Conservation (phyloP, 2,797 vertebrate genomes). For the Lagorchestes hirsutus region DNA sequence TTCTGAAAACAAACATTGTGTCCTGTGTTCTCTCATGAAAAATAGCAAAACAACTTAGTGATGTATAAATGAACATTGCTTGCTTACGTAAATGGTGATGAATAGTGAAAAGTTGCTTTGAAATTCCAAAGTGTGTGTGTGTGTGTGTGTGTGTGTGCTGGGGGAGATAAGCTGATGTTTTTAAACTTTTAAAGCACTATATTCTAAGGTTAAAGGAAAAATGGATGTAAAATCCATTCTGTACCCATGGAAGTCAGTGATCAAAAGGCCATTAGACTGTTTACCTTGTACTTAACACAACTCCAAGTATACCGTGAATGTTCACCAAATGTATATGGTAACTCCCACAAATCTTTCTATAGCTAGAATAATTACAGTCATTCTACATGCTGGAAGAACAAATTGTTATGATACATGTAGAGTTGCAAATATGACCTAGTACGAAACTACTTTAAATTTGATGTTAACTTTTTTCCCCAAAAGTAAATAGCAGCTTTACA, state of each 20-base stretch:
- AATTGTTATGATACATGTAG: not conserved
- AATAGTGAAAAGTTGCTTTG: constrained; percentile 27
- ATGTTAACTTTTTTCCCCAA: constrained; percentile 1
- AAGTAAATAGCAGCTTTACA: constrained; percentile 35
- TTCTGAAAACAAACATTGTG: constrained; percentile 24
- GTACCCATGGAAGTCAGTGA: not conserved
- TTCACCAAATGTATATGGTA: constrained; percentile 7
- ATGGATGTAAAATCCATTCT: not conserved
- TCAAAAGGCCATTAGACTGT: constrained; percentile 44
- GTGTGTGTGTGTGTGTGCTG: no score
- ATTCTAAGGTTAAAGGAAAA: not conserved
- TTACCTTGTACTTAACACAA: not conserved
- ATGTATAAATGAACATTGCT: not conserved
- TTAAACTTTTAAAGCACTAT: not conserved
- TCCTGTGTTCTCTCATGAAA: not conserved
- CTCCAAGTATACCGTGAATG: not conserved
- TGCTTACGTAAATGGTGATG: constrained; percentile 31
- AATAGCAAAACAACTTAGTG: not conserved
- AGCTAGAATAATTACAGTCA: not conserved
- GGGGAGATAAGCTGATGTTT: not conserved
- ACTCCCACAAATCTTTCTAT: not conserved
- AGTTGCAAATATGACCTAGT: not conserved
- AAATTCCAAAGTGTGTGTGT: constrained; percentile 13
- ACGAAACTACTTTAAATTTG: constrained; percentile 9
- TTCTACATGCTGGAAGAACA: not conserved